Percentiles rank a stretch among this genome's conserved stretches.
phyloP scores from a whole-genome alignment of 2,797 vertebrate genomes.

The Urocyon cinereoargenteus region DNA sequence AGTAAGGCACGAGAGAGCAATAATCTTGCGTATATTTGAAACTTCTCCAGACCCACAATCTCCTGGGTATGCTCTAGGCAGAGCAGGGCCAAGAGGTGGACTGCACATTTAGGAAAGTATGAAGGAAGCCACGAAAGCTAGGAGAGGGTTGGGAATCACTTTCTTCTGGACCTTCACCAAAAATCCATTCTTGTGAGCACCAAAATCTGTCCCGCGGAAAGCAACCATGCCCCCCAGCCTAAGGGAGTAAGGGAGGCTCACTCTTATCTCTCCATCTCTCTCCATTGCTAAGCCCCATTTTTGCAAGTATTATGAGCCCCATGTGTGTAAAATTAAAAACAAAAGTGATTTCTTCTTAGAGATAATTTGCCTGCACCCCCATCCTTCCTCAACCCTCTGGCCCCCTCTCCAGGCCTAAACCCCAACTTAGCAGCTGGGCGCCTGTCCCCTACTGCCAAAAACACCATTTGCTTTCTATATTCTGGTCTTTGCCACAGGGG shows the following conservation, averaged over 20 bases:
- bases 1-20: neutral
- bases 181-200: neutral
- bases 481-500: constrained; percentile 34
- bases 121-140: neutral
- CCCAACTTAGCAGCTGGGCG: constrained; percentile 16
- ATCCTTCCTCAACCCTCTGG: neutral
- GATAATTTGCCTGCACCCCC: constrained; percentile 44
- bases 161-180: neutral
- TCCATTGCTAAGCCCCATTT: neutral
- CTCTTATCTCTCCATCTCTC: constrained; percentile 62
- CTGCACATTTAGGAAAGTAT: neutral
- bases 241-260: neutral
- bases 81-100: neutral
- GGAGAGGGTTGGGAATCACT: neutral
- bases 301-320: constrained; percentile 68
- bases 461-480: constrained; percentile 62
- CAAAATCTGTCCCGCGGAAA: neutral
- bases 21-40: neutral
- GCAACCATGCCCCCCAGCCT: neutral
- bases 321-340: constrained; percentile 79
- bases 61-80: neutral
- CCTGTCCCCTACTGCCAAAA: neutral
- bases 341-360: constrained; percentile 72
- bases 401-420: neutral
- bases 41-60: neutral